These are phyloP conservation scores for Phymorhynchus buccinoides DNA, from an alignment of 1,140 invertebrate genomes.

Conservation along the genomic window DNA sequence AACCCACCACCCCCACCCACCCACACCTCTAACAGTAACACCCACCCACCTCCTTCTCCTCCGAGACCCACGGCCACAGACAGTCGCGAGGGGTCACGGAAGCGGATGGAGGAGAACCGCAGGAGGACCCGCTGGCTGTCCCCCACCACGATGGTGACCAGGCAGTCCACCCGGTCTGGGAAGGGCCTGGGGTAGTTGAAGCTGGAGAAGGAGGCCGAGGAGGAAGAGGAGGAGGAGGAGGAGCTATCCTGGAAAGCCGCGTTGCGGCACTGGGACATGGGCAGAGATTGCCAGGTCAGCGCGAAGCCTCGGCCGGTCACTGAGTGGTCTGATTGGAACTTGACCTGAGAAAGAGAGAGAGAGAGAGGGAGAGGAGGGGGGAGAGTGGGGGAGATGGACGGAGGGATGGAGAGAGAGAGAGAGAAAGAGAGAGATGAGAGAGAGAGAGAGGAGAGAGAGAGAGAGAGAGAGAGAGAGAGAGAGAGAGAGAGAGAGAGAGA, in stretches of 20 bases:
- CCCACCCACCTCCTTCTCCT: neutral
- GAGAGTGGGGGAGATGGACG: neutral
- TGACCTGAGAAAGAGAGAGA: neutral
- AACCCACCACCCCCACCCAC: too few relatives aligned
- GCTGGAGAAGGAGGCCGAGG: conserved; percentile 72
- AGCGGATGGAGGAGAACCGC: conserved; percentile 10
- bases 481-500: too few relatives aligned
- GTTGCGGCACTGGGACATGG: conserved; percentile 77
- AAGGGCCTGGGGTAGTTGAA: conserved; percentile 82
- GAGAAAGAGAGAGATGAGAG: too few relatives aligned
- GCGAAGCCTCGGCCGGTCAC: conserved; percentile 80
- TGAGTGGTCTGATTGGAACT: conserved; percentile 83
- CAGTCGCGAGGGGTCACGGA: neutral
- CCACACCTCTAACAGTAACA: too few relatives aligned
- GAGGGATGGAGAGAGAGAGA: too few relatives aligned
- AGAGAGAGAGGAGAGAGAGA: too few relatives aligned
- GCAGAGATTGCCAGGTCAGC: conserved; percentile 80
- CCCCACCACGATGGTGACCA: conserved; percentile 79
- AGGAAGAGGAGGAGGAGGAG: conserved; percentile 58
- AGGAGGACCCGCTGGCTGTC: conserved; percentile 71
- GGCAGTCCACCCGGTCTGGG: conserved; percentile 80
- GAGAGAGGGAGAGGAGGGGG: too few relatives aligned
- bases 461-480: too few relatives aligned
- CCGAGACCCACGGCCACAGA: conserved; percentile 20
- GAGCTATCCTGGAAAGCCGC: conserved; percentile 69